Percentiles rank a stretch among this genome's conserved stretches.
Evolutionary conservation across 2,113 vertebrate species (phyloP).

Genomic region (Cyanoderma ruficeps): DNA sequence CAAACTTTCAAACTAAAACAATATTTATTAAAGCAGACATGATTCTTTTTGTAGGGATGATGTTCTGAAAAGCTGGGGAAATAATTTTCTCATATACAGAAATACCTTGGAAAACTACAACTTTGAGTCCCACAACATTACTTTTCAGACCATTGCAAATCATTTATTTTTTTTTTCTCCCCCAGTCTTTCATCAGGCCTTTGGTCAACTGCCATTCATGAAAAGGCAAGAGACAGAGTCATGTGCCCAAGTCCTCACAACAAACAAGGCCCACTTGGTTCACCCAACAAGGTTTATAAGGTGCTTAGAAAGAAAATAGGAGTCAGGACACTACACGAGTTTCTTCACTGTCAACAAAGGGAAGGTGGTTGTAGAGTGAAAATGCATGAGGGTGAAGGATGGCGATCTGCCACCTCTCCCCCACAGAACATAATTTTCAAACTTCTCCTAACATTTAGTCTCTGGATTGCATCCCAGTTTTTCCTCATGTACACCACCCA

Average conservation of each 20-base stretch:
- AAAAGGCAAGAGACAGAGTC: not conserved
- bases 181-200: not conserved
- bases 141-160: not conserved
- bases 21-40: not conserved
- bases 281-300: fast-evolving
- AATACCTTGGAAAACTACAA: not conserved
- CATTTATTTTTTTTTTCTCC: not conserved
- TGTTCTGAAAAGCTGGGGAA: not conserved
- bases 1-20: not conserved
- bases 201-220: not conserved
- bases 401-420: not conserved
- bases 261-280: not conserved
- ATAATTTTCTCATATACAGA: not conserved
- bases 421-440: not conserved
- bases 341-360: not conserved
- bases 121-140: not conserved
- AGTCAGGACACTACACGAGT: not conserved
- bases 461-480: not conserved
- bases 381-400: not conserved
- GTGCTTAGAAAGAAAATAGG: not conserved
- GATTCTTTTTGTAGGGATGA: not conserved
- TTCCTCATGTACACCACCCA: not conserved
- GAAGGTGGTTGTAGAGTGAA: not conserved
- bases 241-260: not conserved
- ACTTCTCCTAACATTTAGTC: not conserved